Percentiles rank a stretch among this genome's conserved stretches.
Evolutionary conservation across 2,113 vertebrate genomes (phyloP).

Genomic region (Montifringilla adamsi): DNA sequence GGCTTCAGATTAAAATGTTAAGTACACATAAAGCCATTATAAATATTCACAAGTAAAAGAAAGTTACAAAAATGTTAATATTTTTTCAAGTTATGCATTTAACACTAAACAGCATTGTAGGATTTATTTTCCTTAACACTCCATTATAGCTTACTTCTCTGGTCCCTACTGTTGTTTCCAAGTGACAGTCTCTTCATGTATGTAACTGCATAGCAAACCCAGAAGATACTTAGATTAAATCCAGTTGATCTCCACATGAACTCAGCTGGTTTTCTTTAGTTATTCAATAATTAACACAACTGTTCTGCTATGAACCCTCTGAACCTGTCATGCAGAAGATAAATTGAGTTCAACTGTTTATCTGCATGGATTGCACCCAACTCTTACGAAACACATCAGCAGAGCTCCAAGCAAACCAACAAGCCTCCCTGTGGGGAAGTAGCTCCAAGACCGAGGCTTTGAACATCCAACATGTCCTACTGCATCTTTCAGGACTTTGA

Average conservation of each 20-base stretch:
- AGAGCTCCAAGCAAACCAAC: background rate
- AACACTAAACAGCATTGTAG: background rate
- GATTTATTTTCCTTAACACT: background rate
- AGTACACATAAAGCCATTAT: slow-evolving; percentile 60
- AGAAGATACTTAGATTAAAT: background rate
- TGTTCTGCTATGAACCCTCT: background rate
- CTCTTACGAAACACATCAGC: background rate
- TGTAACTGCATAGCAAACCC: background rate
- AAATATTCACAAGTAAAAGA: slow-evolving; percentile 44
- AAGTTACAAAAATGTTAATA: background rate
- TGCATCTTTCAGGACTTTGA: background rate
- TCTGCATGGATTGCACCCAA: background rate
- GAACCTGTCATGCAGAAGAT: slow-evolving; percentile 30
- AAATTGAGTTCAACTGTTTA: slow-evolving; percentile 1
- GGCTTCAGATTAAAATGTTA: background rate
- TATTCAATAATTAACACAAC: slow-evolving; percentile 30
- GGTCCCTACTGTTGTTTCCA: background rate
- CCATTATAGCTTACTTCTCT: background rate
- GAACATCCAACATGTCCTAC: background rate
- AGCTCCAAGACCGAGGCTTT: background rate
- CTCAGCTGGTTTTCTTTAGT: background rate
- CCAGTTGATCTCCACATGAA: background rate
- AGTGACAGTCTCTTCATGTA: background rate
- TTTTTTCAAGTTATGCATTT: background rate
- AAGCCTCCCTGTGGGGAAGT: background rate